Base-by-base conservation (phyloP, 35 echinoderm and acorn worm genomes). In the Apostichopus japonicus region DNA sequence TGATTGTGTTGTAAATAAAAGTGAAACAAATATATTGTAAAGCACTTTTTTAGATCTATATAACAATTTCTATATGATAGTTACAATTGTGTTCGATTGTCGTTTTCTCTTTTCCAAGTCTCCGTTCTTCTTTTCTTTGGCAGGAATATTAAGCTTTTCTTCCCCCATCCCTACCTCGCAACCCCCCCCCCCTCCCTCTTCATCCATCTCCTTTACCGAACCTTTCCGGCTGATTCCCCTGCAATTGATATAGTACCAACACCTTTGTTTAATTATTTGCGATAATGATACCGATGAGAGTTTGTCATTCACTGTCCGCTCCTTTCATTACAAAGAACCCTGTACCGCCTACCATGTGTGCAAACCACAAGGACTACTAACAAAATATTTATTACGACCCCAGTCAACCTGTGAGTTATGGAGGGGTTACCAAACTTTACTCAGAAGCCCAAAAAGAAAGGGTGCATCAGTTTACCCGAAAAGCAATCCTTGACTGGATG, bases 401-500 rank as follows among this genome's bases (percentile, higher is more conserved):
- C 23, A 6, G 23, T 53, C 78, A 79, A 10, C 78, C 78, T 27
- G 78, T 22, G 23, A 53, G 78, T 24, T 79, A 79, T 79, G 78
- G 14, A 27, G 78, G 78, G 10, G 6, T 79, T 27, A 27, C 10
- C 63, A 83, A 55, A 58, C 23, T 70, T 65, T 65, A 65, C 24
- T 24, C 13, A 23, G 62, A 87, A 62, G 56, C 51, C 13, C 51
- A 61, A 33, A 33, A 33, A 33, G 0, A 33, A 33, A 33, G 27
- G 27, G 27, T 33, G 27, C 27, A 33, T 33, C 27, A 33, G 27
- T 1, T 33, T 33, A 33, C 27, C 27, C 27, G 27, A 33, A 33
- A 33, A 33, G 27, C 62, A 24, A 44, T 87, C 19, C 19, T 22
- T 6, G 84, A 87, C 19, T 93, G 95, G 92, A 63, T 94, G 63